Conservation (phyloP, 35 echinoderm and acorn worm genomes). For the Ophiothrix spiculata region DNA sequence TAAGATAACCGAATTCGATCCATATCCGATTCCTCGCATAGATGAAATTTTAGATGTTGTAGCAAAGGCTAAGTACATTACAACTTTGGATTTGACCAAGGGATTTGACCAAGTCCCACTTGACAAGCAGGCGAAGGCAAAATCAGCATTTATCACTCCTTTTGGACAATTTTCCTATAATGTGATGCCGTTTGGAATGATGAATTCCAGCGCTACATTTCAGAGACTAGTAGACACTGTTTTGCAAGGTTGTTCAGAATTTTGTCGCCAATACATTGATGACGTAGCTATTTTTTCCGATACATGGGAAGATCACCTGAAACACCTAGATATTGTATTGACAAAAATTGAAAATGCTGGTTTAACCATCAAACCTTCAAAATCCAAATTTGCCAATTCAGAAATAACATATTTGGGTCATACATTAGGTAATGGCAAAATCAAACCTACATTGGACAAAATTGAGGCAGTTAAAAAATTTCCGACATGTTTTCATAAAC, state of each 20-base stretch:
- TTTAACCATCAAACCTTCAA: slow-evolving; percentile 42
- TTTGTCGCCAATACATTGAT: slow-evolving; percentile 47
- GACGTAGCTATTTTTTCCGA: slow-evolving; percentile 20
- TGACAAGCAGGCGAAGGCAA: slow-evolving; percentile 6
- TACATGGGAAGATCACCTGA: slow-evolving; percentile 36
- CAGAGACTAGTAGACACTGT: slow-evolving; percentile 42
- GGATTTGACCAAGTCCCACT: slow-evolving; percentile 43
- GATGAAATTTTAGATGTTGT: slow-evolving; percentile 48
- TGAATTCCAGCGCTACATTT: slow-evolving; percentile 23
- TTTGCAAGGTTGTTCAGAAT: neutral
- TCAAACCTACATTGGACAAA: neutral
- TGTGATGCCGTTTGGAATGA: slow-evolving; percentile 48
- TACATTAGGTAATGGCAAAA: slow-evolving; percentile 8
- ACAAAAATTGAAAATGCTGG: slow-evolving; percentile 21
- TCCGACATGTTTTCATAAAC: no score
- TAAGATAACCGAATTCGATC: slow-evolving; percentile 41
- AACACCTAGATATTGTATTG: slow-evolving; percentile 24
- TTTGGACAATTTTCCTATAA: slow-evolving; percentile 33
- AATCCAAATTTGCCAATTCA: slow-evolving; percentile 25
- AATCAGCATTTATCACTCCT: slow-evolving; percentile 48
- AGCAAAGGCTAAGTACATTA: slow-evolving; percentile 24
- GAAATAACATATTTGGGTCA: slow-evolving; percentile 44
- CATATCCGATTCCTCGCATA: slow-evolving; percentile 43
- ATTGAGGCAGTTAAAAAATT: neutral
- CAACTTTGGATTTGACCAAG: slow-evolving; percentile 47